Evolutionary conservation across 2,888 invertebrate species (phyloP).

Genomic region (Adineta ricciae): DNA sequence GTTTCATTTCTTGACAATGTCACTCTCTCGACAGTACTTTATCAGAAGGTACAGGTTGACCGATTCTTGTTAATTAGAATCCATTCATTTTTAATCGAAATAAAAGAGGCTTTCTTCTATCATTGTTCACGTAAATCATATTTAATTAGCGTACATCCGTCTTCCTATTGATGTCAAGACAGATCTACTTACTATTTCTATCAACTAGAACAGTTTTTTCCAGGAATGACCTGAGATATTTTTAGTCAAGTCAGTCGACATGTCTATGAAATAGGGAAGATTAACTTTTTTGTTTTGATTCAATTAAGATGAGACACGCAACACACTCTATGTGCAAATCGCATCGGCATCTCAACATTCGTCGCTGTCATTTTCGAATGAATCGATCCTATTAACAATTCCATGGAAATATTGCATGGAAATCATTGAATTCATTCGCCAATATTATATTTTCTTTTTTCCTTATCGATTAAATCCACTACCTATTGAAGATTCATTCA

Average conservation of each 20-base stretch:
- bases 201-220: too few species aligned
- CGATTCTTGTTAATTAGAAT: too few species aligned
- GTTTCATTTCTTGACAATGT: not conserved
- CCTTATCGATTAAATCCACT: not conserved
- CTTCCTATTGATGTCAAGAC: too few species aligned
- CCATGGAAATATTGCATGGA: not conserved
- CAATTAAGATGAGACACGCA: not conserved
- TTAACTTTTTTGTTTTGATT: not conserved
- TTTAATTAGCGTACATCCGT: too few species aligned
- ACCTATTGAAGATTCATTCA: not conserved
- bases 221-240: too few species aligned
- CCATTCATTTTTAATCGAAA: too few species aligned
- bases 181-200: too few species aligned
- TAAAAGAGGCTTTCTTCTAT: too few species aligned
- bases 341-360: not conserved
- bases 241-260: too few species aligned
- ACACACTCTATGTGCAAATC: not conserved
- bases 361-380: not conserved
- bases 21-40: not conserved
- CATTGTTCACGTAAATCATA: too few species aligned
- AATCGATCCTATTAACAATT: not conserved
- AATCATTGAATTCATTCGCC: not conserved
- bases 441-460: not conserved
- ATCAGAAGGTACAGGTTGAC: not conserved
- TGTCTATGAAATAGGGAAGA: too few species aligned